phyloP scores from a whole-genome alignment of 1,140 invertebrate genomes.

The Brachionus calyciflorus region DNA sequence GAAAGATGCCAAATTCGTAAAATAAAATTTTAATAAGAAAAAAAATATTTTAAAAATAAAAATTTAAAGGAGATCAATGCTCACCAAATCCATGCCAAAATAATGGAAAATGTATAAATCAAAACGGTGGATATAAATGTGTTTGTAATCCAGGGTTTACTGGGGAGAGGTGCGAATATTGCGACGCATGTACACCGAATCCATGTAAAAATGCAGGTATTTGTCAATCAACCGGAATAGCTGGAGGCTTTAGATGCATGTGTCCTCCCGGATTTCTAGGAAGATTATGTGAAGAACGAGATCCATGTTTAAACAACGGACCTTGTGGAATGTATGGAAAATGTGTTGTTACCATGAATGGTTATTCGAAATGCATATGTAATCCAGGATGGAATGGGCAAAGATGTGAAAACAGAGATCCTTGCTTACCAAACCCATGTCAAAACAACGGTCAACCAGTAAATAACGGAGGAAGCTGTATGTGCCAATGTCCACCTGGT shows the following conservation, averaged over 20 bases:
- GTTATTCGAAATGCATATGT: conserved; percentile 33
- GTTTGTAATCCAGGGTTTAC: conserved; percentile 36
- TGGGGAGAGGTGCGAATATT: conserved; percentile 33
- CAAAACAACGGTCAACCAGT: conserved; percentile 49
- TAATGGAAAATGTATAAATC: background rate
- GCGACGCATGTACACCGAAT: conserved; percentile 13
- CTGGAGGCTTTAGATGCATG: conserved; percentile 52
- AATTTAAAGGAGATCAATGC: conserved; percentile 48
- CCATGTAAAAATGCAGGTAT: conserved; percentile 56
- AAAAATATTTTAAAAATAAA: background rate
- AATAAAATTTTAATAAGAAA: background rate
- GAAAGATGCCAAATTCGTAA: conserved; percentile 35
- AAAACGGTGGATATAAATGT: conserved; percentile 19
- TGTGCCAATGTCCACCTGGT: conserved; percentile 28
- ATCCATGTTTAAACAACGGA: conserved; percentile 22
- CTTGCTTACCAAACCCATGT: conserved; percentile 48
- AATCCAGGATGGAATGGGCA: conserved; percentile 48
- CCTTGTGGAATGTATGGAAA: conserved; percentile 32
- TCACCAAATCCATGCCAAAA: conserved; percentile 28
- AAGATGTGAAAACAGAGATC: conserved; percentile 49
- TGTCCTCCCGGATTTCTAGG: conserved; percentile 53
- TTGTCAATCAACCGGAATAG: conserved; percentile 50
- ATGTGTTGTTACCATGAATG: conserved; percentile 9
- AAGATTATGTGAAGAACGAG: conserved; percentile 30
- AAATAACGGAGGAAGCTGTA: conserved; percentile 50